A percentile compares a stretch with the other conserved stretches of the same genome.
phyloP scores from a whole-genome alignment of 64 coral and sea anemone species.

The Trachythela sp. region DNA sequence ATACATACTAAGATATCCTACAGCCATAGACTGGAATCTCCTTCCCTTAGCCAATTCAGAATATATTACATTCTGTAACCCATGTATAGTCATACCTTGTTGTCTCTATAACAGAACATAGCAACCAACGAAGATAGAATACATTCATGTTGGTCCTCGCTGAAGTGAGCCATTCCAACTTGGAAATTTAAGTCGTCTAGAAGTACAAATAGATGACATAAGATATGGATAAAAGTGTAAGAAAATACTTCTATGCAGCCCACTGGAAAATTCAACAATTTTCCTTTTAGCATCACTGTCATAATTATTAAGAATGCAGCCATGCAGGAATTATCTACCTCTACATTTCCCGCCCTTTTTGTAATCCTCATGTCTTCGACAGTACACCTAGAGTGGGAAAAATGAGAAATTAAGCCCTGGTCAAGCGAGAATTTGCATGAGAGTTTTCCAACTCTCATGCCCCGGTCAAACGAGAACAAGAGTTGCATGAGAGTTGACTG shows the following conservation, averaged over 20 bases:
- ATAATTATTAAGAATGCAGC: no score
- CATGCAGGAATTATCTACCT: neutral
- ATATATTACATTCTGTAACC: neutral
- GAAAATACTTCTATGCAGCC: neutral
- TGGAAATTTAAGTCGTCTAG: constrained; percentile 8
- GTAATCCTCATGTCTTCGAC: neutral
- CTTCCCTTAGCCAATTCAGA: no score
- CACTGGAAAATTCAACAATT: no score
- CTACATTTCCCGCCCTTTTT: neutral
- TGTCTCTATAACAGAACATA: neutral
- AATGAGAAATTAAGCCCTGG: neutral
- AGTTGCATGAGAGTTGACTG: no score
- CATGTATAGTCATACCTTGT: neutral
- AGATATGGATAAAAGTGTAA: neutral
- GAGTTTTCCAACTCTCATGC: no score
- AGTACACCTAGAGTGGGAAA: neutral
- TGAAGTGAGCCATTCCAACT: constrained; percentile 16
- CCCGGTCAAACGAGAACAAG: no score
- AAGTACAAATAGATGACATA: neutral
- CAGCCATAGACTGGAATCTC: no score
- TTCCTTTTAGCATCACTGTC: no score
- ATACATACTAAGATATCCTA: no score
- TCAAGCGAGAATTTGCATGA: no score
- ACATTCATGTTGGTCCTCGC: constrained; percentile 10
- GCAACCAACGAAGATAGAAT: neutral